These are phyloP conservation scores for Chloroclystis v-ata DNA, from an alignment of 2,888 invertebrate genomes.

Conservation along the genomic window DNA sequence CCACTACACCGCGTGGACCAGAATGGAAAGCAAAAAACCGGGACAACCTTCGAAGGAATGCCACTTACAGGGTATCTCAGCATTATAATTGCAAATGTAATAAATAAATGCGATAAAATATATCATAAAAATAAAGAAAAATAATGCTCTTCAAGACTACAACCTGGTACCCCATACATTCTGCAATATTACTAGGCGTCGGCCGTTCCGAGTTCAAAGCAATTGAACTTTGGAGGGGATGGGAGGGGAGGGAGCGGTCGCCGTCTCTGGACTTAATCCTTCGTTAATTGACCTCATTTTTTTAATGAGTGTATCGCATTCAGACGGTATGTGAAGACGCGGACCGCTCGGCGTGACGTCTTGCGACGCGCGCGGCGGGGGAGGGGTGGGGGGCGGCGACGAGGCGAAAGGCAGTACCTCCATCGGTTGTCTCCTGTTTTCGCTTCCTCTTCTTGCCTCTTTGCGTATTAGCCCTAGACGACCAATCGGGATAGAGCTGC, in stretches of 20 bases:
- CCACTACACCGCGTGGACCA: conserved; percentile 59
- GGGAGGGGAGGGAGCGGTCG: conserved; percentile 49
- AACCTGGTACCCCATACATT: conserved; percentile 76
- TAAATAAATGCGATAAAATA: conserved; percentile 73
- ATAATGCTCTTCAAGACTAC: conserved; percentile 65
- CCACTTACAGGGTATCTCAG: conserved; percentile 69
- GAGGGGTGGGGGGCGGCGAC: conserved; percentile 42
- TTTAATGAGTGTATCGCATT: conserved; percentile 53
- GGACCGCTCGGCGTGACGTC: conserved; percentile 52
- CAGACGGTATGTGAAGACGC: conserved; percentile 46
- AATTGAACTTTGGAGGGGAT: conserved; percentile 56
- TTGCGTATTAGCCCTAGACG: conserved; percentile 99
- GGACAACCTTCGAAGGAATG: conserved; percentile 79
- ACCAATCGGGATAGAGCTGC: conserved; percentile 99
- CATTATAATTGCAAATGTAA: conserved; percentile 59
- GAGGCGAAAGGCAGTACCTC: conserved; percentile 87
- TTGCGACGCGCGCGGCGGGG: too few species aligned
- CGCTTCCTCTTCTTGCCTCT: conserved; percentile 99
- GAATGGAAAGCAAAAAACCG: conserved; percentile 78
- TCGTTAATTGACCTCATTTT: conserved; percentile 71
- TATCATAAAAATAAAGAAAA: conserved; percentile 68
- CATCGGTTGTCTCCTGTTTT: conserved; percentile 98
- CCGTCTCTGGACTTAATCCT: conserved; percentile 67
- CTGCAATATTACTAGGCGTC: conserved; percentile 64
- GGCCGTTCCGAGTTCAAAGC: conserved; percentile 62